Percentiles rank a stretch among this genome's conserved stretches.
These are phyloP conservation scores for Musca vetustissima DNA, from an alignment of 1,140 invertebrate species.

Conservation along the genomic window DNA sequence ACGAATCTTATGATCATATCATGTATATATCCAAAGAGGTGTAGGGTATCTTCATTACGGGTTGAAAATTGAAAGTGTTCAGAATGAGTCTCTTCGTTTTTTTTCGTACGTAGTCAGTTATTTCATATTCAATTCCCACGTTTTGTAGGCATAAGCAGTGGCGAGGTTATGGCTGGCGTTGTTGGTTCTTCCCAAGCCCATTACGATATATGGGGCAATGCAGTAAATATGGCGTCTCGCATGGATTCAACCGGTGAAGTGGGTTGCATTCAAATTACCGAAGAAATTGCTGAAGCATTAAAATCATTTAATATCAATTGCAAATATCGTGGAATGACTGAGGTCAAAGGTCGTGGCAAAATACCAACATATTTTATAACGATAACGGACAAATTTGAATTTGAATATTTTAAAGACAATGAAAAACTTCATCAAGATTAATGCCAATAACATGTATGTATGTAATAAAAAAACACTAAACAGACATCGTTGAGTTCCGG, in stretches of 20 bases:
- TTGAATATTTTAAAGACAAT: too few species aligned
- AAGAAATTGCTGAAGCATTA: slow-evolving; percentile 71
- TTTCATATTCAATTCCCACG: too few species aligned
- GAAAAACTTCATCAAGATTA: too few species aligned
- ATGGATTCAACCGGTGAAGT: slow-evolving; percentile 84
- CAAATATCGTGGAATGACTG: slow-evolving; percentile 68
- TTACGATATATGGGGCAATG: slow-evolving; percentile 87
- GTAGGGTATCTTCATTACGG: too few species aligned
- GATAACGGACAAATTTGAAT: slow-evolving; percentile 62
- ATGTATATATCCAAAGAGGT: too few species aligned
- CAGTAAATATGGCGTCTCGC: slow-evolving; percentile 91
- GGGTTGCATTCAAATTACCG: slow-evolving; percentile 79
- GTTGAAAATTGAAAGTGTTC: too few species aligned
- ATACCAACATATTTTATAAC: slow-evolving; percentile 75
- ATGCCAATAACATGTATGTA: too few species aligned
- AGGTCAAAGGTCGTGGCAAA: slow-evolving; percentile 75
- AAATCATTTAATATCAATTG: slow-evolving; percentile 69
- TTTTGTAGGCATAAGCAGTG: slow-evolving; percentile 71
- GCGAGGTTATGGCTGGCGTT: slow-evolving; percentile 86
- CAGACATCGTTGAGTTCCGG: too few species aligned
- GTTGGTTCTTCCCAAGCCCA: slow-evolving; percentile 87
- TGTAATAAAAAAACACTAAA: too few species aligned
- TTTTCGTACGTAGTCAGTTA: too few species aligned
- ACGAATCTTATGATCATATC: too few species aligned
- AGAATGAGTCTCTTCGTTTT: too few species aligned